Base-by-base conservation (phyloP, 2,113 vertebrate genomes). In the Hiodon alosoides region DNA sequence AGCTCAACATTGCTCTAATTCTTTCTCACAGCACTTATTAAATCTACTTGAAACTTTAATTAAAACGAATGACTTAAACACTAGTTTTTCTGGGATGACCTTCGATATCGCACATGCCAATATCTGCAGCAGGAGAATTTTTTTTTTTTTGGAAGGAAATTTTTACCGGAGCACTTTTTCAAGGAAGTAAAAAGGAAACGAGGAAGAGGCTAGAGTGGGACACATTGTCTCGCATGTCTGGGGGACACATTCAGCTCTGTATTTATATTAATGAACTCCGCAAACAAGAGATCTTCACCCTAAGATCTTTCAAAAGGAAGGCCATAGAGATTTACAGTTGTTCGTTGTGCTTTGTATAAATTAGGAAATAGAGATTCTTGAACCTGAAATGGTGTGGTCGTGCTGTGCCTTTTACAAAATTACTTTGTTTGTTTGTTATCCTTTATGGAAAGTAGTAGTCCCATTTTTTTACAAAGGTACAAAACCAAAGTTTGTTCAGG, bases 401-500 rank as follows among this genome's bases (percentile, higher is more conserved):
- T 96, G 90, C 92, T 87, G 94, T 97, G 95, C 94, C 94, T 96
- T 97, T 89, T 89, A 90, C 84, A 86, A 86, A 72, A 47, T 11
- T 83, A 84, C 82, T 85, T 79, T 75, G 60, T 71, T 73, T 78
- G 6, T 86, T 65, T 84, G 80, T 55, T 76, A 69, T 78, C 67
- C 50, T 67, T 87, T 89, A 85, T 83, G 71, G 87, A 89, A 87
- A 90, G 80, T 79, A 82, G 79, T 92, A 91, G 88, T 85, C 88
- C 86, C 89, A 90, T 86, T 89, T 89, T 89, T 90, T 90, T 90
- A 85, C 91, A 86, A 87, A 90, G 86, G 93, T 94, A 93, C 86
- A 86, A 94, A 91, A 92, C 95, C 97, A 96, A 98, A 99, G 95
- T 93, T 91, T 87, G 93, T 93, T 94, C 92, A 88, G 89, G 85